Percentiles rank a stretch among this genome's conserved stretches.
phyloP scores from a whole-genome alignment of 92 coral and sea anemone genomes.

The Heteractis magnifica region DNA sequence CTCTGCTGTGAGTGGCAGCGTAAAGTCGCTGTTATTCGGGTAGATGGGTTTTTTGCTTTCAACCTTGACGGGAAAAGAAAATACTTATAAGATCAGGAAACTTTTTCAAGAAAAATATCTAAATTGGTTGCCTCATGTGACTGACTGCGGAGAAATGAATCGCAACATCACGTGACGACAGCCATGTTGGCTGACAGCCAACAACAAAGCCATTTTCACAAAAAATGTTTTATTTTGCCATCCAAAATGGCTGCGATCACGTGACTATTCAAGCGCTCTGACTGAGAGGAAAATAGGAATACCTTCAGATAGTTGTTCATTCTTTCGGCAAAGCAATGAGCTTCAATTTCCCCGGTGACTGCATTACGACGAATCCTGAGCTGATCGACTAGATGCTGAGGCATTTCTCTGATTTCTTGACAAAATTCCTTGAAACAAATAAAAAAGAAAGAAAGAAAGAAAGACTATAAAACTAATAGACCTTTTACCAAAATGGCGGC shows the following conservation, averaged over 20 bases:
- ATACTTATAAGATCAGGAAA: neutral
- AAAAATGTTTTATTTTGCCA: no score
- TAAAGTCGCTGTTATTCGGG: conserved; percentile 62
- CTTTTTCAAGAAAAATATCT: no score
- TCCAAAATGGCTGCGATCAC: no score
- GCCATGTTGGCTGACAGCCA: no score
- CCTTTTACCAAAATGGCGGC: no score
- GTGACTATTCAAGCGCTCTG: no score
- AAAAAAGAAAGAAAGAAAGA: neutral
- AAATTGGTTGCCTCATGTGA: no score
- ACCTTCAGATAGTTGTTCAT: conserved; percentile 80
- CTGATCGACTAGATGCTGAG: conserved; percentile 54
- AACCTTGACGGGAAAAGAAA: conserved; percentile 35
- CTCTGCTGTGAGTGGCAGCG: conserved; percentile 56
- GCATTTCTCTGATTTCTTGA: conserved; percentile 67
- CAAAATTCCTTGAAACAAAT: conserved; percentile 65
- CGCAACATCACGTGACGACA: no score
- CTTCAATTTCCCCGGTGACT: conserved; percentile 83
- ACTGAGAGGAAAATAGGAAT: neutral
- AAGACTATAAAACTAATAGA: no score
- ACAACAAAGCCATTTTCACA: no score
- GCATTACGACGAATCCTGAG: conserved; percentile 81
- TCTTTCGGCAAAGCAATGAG: conserved; percentile 80
- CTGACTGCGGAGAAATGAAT: no score
- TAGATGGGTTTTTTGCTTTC: conserved; percentile 72